Evolutionary conservation across 2,888 invertebrate genomes (phyloP).

Genomic region (Apeira syringaria): DNA sequence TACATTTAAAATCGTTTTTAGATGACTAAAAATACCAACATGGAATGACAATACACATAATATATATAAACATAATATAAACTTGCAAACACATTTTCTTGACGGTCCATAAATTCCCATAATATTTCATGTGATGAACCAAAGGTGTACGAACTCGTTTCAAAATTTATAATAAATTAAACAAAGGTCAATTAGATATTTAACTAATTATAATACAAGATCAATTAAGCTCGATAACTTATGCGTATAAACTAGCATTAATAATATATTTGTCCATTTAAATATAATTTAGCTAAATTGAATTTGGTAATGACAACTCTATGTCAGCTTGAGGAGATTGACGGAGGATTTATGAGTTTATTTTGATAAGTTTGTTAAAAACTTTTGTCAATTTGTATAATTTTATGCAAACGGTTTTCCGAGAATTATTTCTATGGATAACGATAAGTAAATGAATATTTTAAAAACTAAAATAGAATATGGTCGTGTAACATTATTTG

Average conservation of each 20-base stretch:
- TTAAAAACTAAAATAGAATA: too few species aligned
- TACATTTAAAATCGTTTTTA: too few species aligned
- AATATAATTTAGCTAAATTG: slow-evolving; percentile 16
- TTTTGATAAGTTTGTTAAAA: slow-evolving; percentile 15
- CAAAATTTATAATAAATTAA: slow-evolving; percentile 8
- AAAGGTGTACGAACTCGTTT: slow-evolving; percentile 27
- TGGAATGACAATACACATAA: too few species aligned
- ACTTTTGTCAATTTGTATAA: slow-evolving; percentile 1
- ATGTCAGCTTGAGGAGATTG: slow-evolving; percentile 7
- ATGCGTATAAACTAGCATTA: slow-evolving; percentile 28
- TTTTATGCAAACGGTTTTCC: slow-evolving; percentile 10
- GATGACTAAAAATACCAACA: too few species aligned
- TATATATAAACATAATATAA: too few species aligned
- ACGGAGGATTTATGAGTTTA: slow-evolving; percentile 16
- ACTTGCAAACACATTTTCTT: too few species aligned
- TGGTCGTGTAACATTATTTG: too few species aligned
- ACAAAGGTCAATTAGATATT: slow-evolving; percentile 30
- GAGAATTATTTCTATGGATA: too few species aligned
- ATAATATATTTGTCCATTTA: slow-evolving; percentile 3
- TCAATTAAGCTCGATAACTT: slow-evolving; percentile 31
- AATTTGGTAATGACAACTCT: slow-evolving; percentile 13
- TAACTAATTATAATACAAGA: slow-evolving; percentile 34
- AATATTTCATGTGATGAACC: slow-evolving; percentile 24
- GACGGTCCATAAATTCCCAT: too few species aligned
- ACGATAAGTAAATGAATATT: too few species aligned